phyloP scores from a whole-genome alignment of 2,797 vertebrate genomes.

The Oryzias dopingdopingensis region DNA sequence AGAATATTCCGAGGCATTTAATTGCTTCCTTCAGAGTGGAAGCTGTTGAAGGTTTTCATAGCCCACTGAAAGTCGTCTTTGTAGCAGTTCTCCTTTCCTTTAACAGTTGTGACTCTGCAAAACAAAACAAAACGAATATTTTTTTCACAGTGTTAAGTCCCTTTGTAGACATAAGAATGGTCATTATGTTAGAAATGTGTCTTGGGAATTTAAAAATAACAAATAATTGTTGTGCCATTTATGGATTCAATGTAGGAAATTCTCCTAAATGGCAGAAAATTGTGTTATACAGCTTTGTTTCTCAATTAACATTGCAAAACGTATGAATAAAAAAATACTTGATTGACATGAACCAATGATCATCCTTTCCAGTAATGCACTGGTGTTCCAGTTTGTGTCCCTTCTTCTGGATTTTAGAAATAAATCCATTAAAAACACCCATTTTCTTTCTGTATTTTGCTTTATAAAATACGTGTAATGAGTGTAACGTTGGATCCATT shows the following conservation, averaged over 20 bases:
- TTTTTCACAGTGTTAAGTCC: background rate
- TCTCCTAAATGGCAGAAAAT: too few relatives aligned
- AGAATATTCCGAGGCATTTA: background rate
- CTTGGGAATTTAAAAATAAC: background rate
- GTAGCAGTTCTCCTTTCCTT: conserved; percentile 10
- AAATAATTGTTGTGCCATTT: too few relatives aligned
- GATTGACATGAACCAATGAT: too few relatives aligned
- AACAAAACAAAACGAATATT: background rate
- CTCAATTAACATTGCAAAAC: too few relatives aligned
- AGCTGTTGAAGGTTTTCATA: background rate
- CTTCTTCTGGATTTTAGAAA: background rate
- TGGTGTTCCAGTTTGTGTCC: too few relatives aligned
- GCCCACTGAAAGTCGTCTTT: conserved; percentile 12
- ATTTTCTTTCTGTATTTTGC: background rate
- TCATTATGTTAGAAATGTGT: background rate
- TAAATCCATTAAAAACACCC: background rate
- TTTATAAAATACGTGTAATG: too few relatives aligned
- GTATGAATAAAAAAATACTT: too few relatives aligned
- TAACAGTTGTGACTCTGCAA: conserved; percentile 34
- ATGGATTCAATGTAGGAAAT: too few relatives aligned
- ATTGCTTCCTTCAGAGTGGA: background rate
- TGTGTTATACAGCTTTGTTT: too few relatives aligned
- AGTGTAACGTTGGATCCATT: too few relatives aligned
- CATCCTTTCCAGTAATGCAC: too few relatives aligned
- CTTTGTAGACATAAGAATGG: too few relatives aligned